Conservation (phyloP, 2,797 vertebrate genomes). For the Micromesistius poutassou region DNA sequence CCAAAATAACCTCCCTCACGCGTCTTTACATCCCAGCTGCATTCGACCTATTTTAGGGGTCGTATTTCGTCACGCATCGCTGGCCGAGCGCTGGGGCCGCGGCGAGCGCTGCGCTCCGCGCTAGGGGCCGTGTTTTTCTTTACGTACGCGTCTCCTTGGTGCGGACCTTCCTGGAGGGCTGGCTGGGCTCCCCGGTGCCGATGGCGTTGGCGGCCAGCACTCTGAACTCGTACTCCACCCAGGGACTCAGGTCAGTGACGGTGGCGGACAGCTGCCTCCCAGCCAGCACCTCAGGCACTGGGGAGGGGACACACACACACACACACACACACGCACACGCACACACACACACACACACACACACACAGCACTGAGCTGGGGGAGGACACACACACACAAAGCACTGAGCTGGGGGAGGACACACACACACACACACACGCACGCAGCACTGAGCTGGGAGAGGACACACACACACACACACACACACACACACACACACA, state of each 20-base stretch:
- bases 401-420: too few species aligned
- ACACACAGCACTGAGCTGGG: not conserved
- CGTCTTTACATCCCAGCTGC: too few species aligned
- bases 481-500: too few species aligned
- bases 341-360: not conserved
- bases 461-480: too few species aligned
- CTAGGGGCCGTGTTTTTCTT: not conserved
- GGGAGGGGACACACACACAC: slow-evolving; percentile 46
- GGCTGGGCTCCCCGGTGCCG: slow-evolving; percentile 90
- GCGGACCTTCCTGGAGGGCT: slow-evolving; percentile 81
- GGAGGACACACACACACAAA: too few species aligned
- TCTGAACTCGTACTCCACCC: slow-evolving; percentile 93
- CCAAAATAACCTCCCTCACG: too few species aligned
- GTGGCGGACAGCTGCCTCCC: slow-evolving; percentile 84
- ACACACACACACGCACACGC: not conserved
- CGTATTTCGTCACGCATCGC: too few species aligned
- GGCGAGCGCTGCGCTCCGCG: too few species aligned
- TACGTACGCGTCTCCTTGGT: slow-evolving; percentile 88
- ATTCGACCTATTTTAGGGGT: too few species aligned
- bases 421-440: too few species aligned
- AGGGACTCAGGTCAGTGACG: slow-evolving; percentile 85
- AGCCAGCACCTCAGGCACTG: slow-evolving; percentile 82
- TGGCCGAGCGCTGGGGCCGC: too few species aligned
- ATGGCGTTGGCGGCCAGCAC: slow-evolving; percentile 86
- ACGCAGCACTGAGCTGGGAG: too few species aligned